Conservation (phyloP, 2,888 invertebrate species). For the Carpatolechia fugitivella region DNA sequence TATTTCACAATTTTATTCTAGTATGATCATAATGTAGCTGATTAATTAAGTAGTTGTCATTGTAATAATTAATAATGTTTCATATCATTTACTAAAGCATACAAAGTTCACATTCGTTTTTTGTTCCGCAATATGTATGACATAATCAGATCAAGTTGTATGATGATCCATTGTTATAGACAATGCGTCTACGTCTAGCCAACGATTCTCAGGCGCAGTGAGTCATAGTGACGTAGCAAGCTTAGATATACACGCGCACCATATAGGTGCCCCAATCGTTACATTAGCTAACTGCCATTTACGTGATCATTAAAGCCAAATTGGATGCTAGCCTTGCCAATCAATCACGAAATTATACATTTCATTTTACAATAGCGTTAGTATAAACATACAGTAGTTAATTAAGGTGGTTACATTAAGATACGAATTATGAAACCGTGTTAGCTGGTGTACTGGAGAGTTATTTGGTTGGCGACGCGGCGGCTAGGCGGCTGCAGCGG, state of each 20-base stretch:
- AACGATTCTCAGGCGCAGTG: conserved; percentile 62
- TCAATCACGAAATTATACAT: not conserved
- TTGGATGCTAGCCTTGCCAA: not conserved
- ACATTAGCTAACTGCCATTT: conserved; percentile 13
- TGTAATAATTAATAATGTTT: conserved; percentile 21
- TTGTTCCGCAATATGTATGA: conserved; percentile 59
- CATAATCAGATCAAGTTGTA: conserved; percentile 67
- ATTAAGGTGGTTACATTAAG: not conserved
- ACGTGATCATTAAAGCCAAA: not conserved
- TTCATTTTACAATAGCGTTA: not conserved
- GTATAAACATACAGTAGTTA: not conserved
- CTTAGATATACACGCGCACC: conserved; percentile 45
- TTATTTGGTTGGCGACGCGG: not conserved
- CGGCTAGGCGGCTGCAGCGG: not conserved
- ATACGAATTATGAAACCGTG: conserved; percentile 1
- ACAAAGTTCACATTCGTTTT: conserved; percentile 46
- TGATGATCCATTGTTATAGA: conserved; percentile 71
- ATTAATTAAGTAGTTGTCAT: conserved; percentile 13
- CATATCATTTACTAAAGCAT: conserved; percentile 29
- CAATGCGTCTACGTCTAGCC: conserved; percentile 72
- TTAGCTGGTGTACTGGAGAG: not conserved
- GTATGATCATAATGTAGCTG: no score
- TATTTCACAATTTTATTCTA: no score
- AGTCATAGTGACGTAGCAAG: conserved; percentile 61
- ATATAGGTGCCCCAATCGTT: conserved; percentile 48